Percentiles rank a stretch among this genome's conserved stretches.
These are phyloP conservation scores for Thripadectes ignobilis DNA, from an alignment of 2,797 vertebrate genomes.

Conservation along the genomic window DNA sequence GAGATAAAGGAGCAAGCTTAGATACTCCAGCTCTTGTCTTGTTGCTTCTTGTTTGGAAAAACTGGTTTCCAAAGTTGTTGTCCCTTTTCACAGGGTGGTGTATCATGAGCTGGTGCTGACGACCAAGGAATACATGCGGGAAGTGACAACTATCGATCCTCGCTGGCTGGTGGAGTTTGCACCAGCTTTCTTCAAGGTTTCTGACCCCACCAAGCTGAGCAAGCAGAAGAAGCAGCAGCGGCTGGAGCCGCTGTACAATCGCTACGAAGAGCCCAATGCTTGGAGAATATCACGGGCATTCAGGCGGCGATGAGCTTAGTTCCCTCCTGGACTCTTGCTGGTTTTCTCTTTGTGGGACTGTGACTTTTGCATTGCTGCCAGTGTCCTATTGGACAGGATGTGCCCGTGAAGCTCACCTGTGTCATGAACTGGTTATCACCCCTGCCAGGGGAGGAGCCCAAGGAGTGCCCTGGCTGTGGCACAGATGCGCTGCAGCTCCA, in stretches of 20 bases:
- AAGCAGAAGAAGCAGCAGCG: constrained; percentile 99
- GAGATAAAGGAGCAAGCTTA: neutral
- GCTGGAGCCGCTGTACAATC: constrained; percentile 95
- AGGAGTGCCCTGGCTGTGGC: neutral
- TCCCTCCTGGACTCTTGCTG: fast-evolving
- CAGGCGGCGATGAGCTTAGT: constrained; percentile 81
- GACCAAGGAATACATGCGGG: constrained; percentile 98
- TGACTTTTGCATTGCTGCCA: neutral
- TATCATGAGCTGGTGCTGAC: constrained; percentile 97
- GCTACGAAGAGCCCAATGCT: constrained; percentile 97
- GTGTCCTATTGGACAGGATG: too few species aligned
- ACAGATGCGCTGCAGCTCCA: neutral
- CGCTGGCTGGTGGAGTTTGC: constrained; percentile 98
- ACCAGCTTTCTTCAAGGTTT: constrained; percentile 98
- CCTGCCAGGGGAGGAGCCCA: neutral
- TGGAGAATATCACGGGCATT: constrained; percentile 98
- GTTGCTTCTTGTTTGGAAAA: neutral
- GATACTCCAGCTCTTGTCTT: neutral
- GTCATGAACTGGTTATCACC: neutral
- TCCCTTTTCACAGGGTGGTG: constrained; percentile 84
- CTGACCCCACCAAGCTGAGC: constrained; percentile 97
- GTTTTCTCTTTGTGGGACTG: fast-evolving
- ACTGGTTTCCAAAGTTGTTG: fast-evolving
- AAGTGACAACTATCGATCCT: constrained; percentile 97
- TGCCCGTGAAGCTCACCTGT: fast-evolving